phyloP scores from a whole-genome alignment of 2,888 invertebrate species.

The Meteorus colon region DNA sequence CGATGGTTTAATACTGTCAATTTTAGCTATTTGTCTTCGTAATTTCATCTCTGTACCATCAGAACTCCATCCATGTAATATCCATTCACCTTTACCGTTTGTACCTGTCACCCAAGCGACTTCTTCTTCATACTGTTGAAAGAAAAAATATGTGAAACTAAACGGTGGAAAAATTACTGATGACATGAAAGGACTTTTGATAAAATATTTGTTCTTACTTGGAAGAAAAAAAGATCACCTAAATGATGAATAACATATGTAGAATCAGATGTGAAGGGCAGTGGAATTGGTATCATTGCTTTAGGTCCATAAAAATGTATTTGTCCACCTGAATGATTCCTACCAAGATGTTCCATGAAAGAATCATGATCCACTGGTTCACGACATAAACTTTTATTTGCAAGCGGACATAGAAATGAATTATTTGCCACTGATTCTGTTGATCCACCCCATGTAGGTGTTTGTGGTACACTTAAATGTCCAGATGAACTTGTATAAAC shows the following conservation, averaged over 20 bases:
- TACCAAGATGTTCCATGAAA: constrained; percentile 62
- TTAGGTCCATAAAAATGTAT: constrained; percentile 62
- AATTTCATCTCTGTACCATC: constrained; percentile 59
- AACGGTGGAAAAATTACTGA: constrained; percentile 5
- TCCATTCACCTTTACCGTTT: constrained; percentile 61
- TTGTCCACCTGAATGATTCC: constrained; percentile 59
- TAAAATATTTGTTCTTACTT: constrained; percentile 53
- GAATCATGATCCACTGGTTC: constrained; percentile 56
- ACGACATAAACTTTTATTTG: constrained; percentile 53
- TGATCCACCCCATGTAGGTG: constrained; percentile 67
- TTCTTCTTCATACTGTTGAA: constrained; percentile 56
- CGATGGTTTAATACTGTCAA: constrained; percentile 56
- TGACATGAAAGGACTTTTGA: not conserved
- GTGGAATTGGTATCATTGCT: constrained; percentile 60
- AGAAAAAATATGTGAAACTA: constrained; percentile 38
- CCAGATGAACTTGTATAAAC: constrained; percentile 42
- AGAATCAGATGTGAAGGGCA: constrained; percentile 61
- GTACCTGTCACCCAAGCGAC: constrained; percentile 58
- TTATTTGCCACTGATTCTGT: constrained; percentile 62
- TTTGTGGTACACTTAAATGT: constrained; percentile 58
- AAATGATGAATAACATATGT: constrained; percentile 62
- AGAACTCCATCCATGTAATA: constrained; percentile 55
- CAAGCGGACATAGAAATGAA: constrained; percentile 60
- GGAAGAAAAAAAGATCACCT: constrained; percentile 64
- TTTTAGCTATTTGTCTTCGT: constrained; percentile 57